phyloP scores from a whole-genome alignment of 2,888 invertebrate species.

The Acanthosepion pharaonis region DNA sequence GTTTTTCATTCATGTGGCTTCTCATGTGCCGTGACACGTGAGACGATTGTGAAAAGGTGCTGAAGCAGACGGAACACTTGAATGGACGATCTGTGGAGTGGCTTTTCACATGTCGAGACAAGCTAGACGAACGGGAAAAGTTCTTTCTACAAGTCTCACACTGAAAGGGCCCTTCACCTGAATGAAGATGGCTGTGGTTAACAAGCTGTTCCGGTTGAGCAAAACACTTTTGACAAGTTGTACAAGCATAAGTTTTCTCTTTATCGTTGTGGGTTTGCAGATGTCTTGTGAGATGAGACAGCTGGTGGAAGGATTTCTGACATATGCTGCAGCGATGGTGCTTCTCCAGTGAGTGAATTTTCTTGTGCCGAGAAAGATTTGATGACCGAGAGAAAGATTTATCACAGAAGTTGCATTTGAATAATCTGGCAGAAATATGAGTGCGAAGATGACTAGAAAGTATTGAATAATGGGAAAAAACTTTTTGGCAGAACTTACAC shows the following conservation, averaged over 20 bases:
- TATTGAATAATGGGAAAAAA: neutral
- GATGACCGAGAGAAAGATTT: conserved; percentile 25
- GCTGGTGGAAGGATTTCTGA: neutral
- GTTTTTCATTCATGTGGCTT: conserved; percentile 24
- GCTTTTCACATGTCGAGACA: neutral
- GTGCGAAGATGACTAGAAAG: conserved; percentile 20
- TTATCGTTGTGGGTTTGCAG: neutral
- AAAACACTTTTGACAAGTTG: neutral
- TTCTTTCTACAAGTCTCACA: neutral
- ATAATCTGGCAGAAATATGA: neutral
- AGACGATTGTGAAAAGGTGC: conserved; percentile 24
- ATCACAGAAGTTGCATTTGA: neutral
- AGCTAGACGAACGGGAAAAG: neutral
- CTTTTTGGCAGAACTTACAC: conserved; percentile 38
- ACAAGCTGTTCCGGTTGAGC: neutral
- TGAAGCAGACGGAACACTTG: neutral
- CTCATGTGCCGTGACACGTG: conserved; percentile 39
- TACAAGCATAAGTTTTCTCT: neutral
- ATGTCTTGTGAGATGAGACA: neutral
- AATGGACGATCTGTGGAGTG: neutral
- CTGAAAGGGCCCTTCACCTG: neutral
- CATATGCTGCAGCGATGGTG: neutral
- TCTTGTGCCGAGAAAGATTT: conserved; percentile 35
- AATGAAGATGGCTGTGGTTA: neutral
- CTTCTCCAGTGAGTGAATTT: conserved; percentile 8